Evolutionary conservation across 2,113 vertebrate genomes (phyloP).

Genomic region (Smithornis capensis): DNA sequence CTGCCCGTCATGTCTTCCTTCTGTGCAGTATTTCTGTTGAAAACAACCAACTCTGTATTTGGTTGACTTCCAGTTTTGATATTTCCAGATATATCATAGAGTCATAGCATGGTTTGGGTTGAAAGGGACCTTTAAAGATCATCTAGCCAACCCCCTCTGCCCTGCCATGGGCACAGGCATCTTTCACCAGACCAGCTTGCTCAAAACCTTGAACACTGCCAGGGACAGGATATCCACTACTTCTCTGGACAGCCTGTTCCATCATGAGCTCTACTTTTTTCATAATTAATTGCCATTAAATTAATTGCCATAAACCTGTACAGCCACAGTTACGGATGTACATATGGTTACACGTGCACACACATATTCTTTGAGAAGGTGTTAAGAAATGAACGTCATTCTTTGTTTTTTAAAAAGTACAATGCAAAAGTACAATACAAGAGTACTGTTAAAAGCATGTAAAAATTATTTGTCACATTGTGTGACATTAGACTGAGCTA

Average conservation of each 20-base stretch:
- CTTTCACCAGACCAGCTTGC: neutral
- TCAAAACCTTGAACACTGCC: neutral
- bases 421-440: no score
- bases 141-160: neutral
- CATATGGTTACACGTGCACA: fast-evolving
- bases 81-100: neutral
- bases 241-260: neutral
- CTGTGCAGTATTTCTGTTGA: neutral
- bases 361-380: neutral
- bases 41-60: neutral
- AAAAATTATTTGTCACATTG: neutral
- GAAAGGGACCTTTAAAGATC: neutral
- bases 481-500: neutral
- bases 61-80: neutral
- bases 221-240: no score
- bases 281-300: neutral
- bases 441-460: neutral
- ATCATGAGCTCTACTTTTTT: neutral
- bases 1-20: neutral
- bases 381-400: neutral
- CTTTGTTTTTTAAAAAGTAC: neutral
- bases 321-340: neutral
- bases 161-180: fast-evolving
- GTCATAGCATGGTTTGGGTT: neutral
- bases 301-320: no score